phyloP scores from a whole-genome alignment of 2,797 vertebrate species.

The Emys orbicularis region DNA sequence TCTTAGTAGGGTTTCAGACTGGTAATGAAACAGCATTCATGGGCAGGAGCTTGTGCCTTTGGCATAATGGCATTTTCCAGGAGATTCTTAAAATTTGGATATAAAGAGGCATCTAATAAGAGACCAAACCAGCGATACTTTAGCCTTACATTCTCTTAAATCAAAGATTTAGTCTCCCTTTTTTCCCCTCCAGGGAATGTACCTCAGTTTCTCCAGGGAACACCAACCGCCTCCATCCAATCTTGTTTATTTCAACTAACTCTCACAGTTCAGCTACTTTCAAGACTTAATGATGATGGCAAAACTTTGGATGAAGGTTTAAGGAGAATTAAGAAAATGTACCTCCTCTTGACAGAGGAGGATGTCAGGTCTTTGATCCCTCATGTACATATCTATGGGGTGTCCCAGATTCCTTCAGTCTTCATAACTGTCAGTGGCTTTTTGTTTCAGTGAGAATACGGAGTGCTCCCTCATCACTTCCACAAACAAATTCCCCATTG shows the following conservation, averaged over 20 bases:
- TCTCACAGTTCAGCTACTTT: background rate
- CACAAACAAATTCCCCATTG: conserved; percentile 70
- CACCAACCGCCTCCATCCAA: background rate
- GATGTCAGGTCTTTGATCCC: background rate
- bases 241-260: background rate
- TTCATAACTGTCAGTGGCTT: accelerated
- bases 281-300: background rate
- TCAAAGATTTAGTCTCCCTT: background rate
- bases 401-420: background rate
- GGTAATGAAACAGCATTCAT: conserved; percentile 38
- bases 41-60: conserved; percentile 22
- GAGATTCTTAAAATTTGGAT: conserved; percentile 34
- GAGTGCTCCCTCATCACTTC: background rate
- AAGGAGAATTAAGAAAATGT: background rate
- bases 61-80: conserved; percentile 41
- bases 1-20: conserved; percentile 36
- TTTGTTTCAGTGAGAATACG: background rate
- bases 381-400: background rate
- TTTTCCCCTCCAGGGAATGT: background rate
- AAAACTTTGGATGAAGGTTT: background rate
- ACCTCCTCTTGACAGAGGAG: background rate
- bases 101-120: conserved; percentile 23
- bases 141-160: background rate
- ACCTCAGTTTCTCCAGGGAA: background rate
- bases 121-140: background rate